phyloP scores from a whole-genome alignment of 2,888 invertebrate species.

The Ectobius pallidus region DNA sequence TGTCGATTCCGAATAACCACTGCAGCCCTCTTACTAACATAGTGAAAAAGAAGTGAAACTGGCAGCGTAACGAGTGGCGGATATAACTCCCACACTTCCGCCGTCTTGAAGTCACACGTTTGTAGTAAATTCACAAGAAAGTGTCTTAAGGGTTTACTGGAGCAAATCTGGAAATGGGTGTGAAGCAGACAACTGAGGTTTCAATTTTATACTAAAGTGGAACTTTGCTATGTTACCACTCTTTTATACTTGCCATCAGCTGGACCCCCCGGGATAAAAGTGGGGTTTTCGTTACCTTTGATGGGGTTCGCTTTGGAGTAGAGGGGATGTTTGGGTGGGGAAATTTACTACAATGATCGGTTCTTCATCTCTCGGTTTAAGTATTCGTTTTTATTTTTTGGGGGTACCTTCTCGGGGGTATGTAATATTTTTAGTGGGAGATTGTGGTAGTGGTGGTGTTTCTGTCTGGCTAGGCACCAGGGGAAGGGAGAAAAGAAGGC shows the following conservation, averaged over 20 bases:
- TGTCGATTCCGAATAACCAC: not conserved
- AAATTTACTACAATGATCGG: not conserved
- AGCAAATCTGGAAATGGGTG: conserved; percentile 39
- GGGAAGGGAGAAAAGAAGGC: conserved; percentile 37
- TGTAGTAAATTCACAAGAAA: no score
- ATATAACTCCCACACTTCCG: no score
- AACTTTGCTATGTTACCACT: conserved; percentile 56
- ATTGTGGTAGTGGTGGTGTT: conserved; percentile 49
- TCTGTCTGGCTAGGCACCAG: conserved; percentile 46
- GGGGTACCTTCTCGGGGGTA: conserved; percentile 42
- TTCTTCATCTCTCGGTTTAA: not conserved
- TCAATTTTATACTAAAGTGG: conserved; percentile 55
- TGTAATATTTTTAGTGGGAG: conserved; percentile 48
- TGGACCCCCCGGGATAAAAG: conserved; percentile 47
- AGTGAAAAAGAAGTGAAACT: not conserved
- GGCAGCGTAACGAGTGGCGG: no score
- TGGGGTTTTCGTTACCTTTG: conserved; percentile 15
- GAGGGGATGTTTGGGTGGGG: not conserved
- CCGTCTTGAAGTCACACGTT: no score
- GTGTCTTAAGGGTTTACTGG: no score
- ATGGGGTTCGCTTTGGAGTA: not conserved
- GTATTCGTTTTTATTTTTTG: not conserved
- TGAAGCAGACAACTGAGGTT: conserved; percentile 53
- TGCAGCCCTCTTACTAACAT: not conserved
- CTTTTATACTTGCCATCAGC: conserved; percentile 57